Evolutionary conservation across 2,888 invertebrate species (phyloP), one percentile per base, ranked within the genome.

Genomic region (Patella pellucida): DNA sequence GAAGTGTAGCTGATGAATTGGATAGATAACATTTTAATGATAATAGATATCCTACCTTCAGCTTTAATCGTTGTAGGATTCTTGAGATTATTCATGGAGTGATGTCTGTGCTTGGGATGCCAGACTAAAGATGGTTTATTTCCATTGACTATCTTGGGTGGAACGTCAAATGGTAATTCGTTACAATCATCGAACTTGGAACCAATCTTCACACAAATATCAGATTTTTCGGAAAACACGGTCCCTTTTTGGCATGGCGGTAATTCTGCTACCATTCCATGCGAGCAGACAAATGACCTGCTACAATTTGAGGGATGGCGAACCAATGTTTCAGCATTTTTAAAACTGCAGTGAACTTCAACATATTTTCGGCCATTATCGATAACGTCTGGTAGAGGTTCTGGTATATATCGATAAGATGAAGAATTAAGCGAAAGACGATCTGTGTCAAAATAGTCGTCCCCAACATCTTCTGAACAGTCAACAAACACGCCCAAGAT

Each of bases 231-330:
- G 11, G 78, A 78, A 31, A 77, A 77, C n/a, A 74, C 77, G 5
- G 52, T 50, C 16, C 77, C 77, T 3, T 71, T 50, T 1, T 52
- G 27, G 68, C 77, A 77, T n/a, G 72, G 71, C 31, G 50, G 41
- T 69, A 74, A 68, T 67, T 77, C 77, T 50, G 31, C 68, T 51
- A 73, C 73, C 52, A 75, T 73, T 12, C 77, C 77, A 19, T 70
- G 68, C 15, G 72, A 31, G 52, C 77, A 77, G 15, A 68, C 54
- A 68, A 77, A 77, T 67, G 74, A 75, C 23, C 77, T 72, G 69
- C 75, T 75, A 50, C 77, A 77, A 56, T 77, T 77, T 5, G 72
- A 68, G 23, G 77, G 77, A n/a, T 77, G 77, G 2, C 77, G 72
- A n/a, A 77, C 54, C 75, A 74, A 77, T 12, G 69, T 71, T 52